Conservation (phyloP, 2,113 vertebrate species). For the Gobius niger region DNA sequence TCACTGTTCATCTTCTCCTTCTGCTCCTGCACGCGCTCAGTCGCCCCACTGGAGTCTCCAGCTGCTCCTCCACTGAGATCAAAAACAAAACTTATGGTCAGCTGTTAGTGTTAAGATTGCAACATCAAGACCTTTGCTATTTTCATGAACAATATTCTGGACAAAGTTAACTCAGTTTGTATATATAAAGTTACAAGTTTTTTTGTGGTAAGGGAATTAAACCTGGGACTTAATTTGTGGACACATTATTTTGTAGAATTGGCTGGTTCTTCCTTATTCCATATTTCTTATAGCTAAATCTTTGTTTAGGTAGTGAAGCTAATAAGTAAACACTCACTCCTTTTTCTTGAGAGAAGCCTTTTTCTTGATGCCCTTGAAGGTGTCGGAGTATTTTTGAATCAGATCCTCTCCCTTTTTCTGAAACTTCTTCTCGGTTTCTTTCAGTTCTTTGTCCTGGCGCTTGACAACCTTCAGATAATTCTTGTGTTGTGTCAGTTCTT, state of each 20-base stretch:
- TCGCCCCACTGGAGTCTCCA: slow-evolving; percentile 15
- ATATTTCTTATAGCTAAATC: too few relatives aligned
- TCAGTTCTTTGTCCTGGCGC: slow-evolving; percentile 90
- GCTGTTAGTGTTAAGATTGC: too few relatives aligned
- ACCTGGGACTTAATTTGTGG: too few relatives aligned
- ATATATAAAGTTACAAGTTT: too few relatives aligned
- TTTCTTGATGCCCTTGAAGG: slow-evolving; percentile 77
- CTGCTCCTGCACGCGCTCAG: slow-evolving; percentile 73
- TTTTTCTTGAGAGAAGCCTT: slow-evolving; percentile 74
- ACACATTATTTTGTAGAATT: too few relatives aligned
- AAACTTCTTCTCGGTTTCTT: slow-evolving; percentile 83
- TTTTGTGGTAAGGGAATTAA: too few relatives aligned
- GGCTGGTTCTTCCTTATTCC: too few relatives aligned
- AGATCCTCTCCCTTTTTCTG: slow-evolving; percentile 86
- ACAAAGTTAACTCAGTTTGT: too few relatives aligned
- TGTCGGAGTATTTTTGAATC: slow-evolving; percentile 79
- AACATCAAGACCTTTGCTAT: too few relatives aligned
- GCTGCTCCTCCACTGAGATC: slow-evolving; percentile 45
- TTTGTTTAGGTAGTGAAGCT: too few relatives aligned
- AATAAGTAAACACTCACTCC: slow-evolving; percentile 52
- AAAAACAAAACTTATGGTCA: neutral
- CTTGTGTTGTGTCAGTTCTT: slow-evolving; percentile 88
- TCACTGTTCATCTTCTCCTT: slow-evolving; percentile 83
- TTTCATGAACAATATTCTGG: too few relatives aligned
- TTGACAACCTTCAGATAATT: slow-evolving; percentile 85